Conservation (phyloP, 1,140 invertebrate genomes). For the Episyrphus balteatus region DNA sequence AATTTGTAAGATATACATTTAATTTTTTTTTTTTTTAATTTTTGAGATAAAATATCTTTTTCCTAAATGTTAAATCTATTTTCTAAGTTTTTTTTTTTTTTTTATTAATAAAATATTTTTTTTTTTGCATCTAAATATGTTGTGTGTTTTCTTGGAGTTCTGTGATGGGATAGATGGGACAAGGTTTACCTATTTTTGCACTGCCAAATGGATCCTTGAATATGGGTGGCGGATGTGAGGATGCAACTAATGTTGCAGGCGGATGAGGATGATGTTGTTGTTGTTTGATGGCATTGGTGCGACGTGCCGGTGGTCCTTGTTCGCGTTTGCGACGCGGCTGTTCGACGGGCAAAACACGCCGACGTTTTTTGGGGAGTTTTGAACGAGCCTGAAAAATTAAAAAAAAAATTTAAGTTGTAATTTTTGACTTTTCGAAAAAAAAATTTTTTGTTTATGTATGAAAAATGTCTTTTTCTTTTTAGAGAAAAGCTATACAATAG, state of each 20-base stretch:
- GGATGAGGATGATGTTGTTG: slow-evolving; percentile 44
- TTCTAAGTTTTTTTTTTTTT: too few relatives aligned
- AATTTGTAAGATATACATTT: background rate
- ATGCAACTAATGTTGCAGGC: slow-evolving; percentile 28
- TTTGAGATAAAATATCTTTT: too few relatives aligned
- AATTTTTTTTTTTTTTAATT: too few relatives aligned
- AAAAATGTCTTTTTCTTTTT: too few relatives aligned
- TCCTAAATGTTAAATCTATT: too few relatives aligned
- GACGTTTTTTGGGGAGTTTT: slow-evolving; percentile 75
- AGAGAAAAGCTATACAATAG: too few relatives aligned
- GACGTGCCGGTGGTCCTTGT: slow-evolving; percentile 39
- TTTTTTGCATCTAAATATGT: background rate
- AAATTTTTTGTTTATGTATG: too few relatives aligned
- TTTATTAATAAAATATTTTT: too few relatives aligned
- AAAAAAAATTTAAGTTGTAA: too few relatives aligned
- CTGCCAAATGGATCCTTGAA: slow-evolving; percentile 49
- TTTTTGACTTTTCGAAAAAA: too few relatives aligned
- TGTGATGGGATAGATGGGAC: background rate
- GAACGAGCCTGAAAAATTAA: slow-evolving; percentile 56
- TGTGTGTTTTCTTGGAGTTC: background rate
- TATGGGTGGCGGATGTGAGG: slow-evolving; percentile 34
- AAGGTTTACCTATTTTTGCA: slow-evolving; percentile 49
- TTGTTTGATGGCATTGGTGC: slow-evolving; percentile 76
- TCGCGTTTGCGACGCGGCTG: slow-evolving; percentile 52
- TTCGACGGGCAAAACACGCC: slow-evolving; percentile 72